Evolutionary conservation across 2,888 invertebrate genomes (phyloP).

Genomic region (Lithosia quadra): DNA sequence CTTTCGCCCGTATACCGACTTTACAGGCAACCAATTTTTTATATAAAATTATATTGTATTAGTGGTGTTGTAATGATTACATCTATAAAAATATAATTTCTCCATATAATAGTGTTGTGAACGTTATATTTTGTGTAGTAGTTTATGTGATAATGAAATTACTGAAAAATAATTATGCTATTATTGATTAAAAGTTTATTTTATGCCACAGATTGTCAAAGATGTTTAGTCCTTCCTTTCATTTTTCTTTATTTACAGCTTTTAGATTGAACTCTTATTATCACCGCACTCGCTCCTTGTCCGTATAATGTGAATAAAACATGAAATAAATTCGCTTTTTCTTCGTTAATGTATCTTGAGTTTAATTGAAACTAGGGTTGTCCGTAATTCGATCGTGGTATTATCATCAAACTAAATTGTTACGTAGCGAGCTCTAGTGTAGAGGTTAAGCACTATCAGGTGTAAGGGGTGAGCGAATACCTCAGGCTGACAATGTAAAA

Average conservation of each 20-base stretch:
- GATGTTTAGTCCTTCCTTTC: no score
- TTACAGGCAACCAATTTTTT: no score
- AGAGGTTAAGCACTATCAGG: slow-evolving; percentile 72
- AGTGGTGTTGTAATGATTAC: no score
- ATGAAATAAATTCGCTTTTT: slow-evolving; percentile 17
- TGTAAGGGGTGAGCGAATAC: slow-evolving; percentile 47
- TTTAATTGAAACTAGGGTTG: slow-evolving; percentile 67
- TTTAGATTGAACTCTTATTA: background rate
- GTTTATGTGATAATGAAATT: background rate
- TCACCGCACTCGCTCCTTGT: background rate
- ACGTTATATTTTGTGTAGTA: no score
- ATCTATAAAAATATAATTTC: no score
- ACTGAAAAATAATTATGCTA: background rate
- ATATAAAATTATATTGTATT: no score
- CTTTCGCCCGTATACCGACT: no score
- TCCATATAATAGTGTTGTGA: no score
- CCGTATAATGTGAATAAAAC: background rate
- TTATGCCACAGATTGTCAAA: no score
- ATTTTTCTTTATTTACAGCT: background rate
- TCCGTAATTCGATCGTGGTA: slow-evolving; percentile 75
- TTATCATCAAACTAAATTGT: slow-evolving; percentile 78
- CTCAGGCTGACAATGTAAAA: slow-evolving; percentile 45
- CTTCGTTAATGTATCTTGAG: slow-evolving; percentile 21
- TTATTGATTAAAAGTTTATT: background rate
- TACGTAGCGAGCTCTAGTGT: slow-evolving; percentile 62